Conservation (phyloP, 2,113 vertebrate species). For the Callaeas wilsoni region DNA sequence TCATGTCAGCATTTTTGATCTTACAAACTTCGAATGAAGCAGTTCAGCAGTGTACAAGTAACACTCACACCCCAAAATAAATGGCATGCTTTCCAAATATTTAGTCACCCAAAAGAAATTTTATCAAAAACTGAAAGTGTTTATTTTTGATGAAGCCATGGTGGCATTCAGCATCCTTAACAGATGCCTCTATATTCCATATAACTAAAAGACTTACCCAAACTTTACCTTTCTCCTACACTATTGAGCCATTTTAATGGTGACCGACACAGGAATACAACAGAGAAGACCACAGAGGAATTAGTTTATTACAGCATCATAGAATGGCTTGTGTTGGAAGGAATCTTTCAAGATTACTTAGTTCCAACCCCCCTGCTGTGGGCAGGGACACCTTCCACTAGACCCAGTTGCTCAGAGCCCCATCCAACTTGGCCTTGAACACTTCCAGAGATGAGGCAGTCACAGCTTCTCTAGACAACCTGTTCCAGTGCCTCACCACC, state of each 20-base stretch:
- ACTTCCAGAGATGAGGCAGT: neutral
- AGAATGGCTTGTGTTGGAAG: neutral
- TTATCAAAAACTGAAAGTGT: neutral
- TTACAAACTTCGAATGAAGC: neutral
- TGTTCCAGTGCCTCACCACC: neutral
- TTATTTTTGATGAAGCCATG: conserved; percentile 26
- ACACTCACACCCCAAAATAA: neutral
- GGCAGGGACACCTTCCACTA: neutral
- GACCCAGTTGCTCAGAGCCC: neutral
- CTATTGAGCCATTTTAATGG: neutral
- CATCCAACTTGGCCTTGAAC: no score
- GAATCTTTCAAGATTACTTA: neutral
- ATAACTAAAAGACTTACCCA: neutral
- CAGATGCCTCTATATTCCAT: neutral
- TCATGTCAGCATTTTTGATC: neutral
- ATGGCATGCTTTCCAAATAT: conserved; percentile 20
- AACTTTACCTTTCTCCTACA: neutral
- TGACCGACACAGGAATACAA: neutral
- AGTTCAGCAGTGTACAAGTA: conserved; percentile 11
- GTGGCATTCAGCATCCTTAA: neutral
- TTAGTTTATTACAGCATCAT: neutral
- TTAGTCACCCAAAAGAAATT: neutral
- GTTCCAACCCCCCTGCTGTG: neutral
- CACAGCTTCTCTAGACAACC: neutral
- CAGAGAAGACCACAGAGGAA: neutral